These are phyloP conservation scores for Chaetorhynchus papuensis DNA, from an alignment of 2,113 vertebrate species.

Conservation along the genomic window DNA sequence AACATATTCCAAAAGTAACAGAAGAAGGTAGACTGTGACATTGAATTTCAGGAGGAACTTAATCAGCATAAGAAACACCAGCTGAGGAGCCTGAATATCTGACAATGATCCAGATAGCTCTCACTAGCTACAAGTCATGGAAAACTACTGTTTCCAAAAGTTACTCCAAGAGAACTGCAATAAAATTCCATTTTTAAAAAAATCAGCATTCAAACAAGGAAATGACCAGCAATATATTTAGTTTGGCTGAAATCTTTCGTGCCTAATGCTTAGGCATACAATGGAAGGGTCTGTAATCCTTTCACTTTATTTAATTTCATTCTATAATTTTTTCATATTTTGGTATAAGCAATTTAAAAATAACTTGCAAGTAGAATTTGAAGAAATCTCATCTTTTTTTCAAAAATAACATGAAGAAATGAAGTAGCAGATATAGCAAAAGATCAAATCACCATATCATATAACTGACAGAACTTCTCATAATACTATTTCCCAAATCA, in stretches of 20 bases:
- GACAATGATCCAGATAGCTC: background rate
- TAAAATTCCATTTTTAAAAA: background rate
- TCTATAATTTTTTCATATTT: background rate
- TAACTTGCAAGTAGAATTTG: background rate
- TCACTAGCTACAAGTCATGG: background rate
- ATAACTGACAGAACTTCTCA: background rate
- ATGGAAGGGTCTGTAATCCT: background rate
- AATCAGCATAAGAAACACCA: background rate
- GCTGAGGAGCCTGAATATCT: background rate
- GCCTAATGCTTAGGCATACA: background rate
- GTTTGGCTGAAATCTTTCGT: background rate
- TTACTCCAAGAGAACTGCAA: background rate
- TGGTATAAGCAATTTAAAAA: background rate
- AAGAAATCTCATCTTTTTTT: background rate
- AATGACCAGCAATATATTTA: background rate
- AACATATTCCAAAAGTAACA: background rate
- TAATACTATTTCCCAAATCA: background rate
- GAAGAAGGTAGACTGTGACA: background rate
- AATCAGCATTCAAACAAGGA: background rate
- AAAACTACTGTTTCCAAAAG: background rate
- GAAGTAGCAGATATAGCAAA: background rate
- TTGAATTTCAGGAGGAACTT: background rate
- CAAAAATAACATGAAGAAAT: background rate
- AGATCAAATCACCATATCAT: background rate
- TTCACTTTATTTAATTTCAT: background rate